Evolutionary conservation across 2,888 invertebrate species (phyloP).

Genomic region (Panorpa germanica): DNA sequence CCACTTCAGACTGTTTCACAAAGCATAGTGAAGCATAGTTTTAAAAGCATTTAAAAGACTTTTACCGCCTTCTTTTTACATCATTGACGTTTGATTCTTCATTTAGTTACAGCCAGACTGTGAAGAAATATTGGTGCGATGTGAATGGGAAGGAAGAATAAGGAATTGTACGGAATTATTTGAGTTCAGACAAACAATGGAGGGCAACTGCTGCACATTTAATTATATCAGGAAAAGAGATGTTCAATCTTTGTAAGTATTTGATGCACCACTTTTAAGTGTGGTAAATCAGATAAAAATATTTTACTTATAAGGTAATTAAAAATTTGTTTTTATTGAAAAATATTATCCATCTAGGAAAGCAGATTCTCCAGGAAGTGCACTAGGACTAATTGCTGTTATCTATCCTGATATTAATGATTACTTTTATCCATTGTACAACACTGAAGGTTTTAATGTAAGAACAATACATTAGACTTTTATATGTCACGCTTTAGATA

Average conservation of each 20-base stretch:
- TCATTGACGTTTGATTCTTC: too few species aligned
- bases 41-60: too few species aligned
- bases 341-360: background rate
- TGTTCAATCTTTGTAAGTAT: background rate
- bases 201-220: slow-evolving; percentile 38
- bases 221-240: slow-evolving; percentile 20
- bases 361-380: slow-evolving; percentile 17
- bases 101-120: slow-evolving; percentile 23
- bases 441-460: slow-evolving; percentile 27
- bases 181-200: slow-evolving; percentile 25
- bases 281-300: background rate
- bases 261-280: background rate
- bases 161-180: slow-evolving; percentile 27
- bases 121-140: slow-evolving; percentile 27
- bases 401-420: slow-evolving; percentile 30
- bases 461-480: too few species aligned
- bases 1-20: too few species aligned
- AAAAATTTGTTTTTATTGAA: background rate
- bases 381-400: slow-evolving; percentile 27
- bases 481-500: too few species aligned
- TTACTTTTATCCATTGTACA: slow-evolving; percentile 28
- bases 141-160: slow-evolving; percentile 24
- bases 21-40: too few species aligned
- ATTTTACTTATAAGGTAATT: background rate
- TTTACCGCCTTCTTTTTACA: too few species aligned